phyloP scores from a whole-genome alignment of 2,797 vertebrate species.

The Gambusia yucatana region DNA sequence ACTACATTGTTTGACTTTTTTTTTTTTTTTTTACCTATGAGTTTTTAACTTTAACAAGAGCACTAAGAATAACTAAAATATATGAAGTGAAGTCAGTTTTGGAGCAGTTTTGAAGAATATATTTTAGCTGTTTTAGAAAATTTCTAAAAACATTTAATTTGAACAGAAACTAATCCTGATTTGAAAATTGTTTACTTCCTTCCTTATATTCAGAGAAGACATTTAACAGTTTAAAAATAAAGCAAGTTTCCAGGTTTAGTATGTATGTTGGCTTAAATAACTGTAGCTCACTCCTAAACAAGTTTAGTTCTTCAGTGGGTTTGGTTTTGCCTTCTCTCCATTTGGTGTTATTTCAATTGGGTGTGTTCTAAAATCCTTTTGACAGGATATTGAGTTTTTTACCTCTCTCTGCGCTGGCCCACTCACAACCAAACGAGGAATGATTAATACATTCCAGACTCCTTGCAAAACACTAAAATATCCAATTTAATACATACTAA shows the following conservation, averaged over 20 bases:
- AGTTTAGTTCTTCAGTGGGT: constrained; percentile 3
- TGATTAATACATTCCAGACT: no score
- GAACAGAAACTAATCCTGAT: not conserved
- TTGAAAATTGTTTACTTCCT: not conserved
- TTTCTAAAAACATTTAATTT: not conserved
- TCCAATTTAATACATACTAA: no score
- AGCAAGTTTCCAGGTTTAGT: not conserved
- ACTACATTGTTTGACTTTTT: constrained; percentile 3
- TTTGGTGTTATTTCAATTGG: not conserved
- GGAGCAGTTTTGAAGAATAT: not conserved
- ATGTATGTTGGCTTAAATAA: not conserved
- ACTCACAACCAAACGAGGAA: no score
- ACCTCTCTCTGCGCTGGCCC: no score
- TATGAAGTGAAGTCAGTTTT: not conserved
- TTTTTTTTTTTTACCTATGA: not conserved
- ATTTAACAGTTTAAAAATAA: not conserved
- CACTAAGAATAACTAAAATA: not conserved
- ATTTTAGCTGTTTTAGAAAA: not conserved
- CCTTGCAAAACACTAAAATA: no score
- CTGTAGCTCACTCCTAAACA: not conserved
- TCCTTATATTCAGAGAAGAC: not conserved
- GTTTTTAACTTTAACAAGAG: not conserved
- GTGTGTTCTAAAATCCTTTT: not conserved
- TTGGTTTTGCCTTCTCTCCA: not conserved
- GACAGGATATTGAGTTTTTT: not conserved